Conservation (phyloP, 2,888 invertebrate species). For the Nomada ruficornis region DNA sequence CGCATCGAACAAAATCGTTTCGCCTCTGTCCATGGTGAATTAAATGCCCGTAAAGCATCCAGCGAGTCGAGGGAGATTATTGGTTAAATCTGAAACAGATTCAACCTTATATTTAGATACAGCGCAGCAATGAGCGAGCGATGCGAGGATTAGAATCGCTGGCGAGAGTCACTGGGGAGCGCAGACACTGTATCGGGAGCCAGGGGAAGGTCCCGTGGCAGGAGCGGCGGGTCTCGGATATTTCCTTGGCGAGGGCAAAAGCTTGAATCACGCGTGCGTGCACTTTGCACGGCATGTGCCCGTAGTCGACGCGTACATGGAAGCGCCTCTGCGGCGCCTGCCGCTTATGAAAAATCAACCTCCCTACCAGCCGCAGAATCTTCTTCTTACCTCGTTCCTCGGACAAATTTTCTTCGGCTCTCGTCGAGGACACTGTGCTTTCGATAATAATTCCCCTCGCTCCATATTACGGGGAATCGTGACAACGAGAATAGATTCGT, state of each 20-base stretch:
- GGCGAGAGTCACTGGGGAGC: slow-evolving; percentile 16
- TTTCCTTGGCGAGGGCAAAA: slow-evolving; percentile 60
- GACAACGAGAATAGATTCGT: background rate
- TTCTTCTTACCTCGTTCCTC: slow-evolving; percentile 30
- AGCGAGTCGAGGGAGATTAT: background rate
- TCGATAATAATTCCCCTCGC: background rate
- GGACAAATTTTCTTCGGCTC: background rate
- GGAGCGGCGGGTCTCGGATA: slow-evolving; percentile 55
- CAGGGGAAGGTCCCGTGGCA: slow-evolving; percentile 49
- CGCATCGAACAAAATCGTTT: slow-evolving; percentile 3
- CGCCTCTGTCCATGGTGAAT: background rate
- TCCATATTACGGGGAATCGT: background rate
- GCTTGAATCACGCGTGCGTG: slow-evolving; percentile 41
- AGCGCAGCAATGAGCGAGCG: background rate
- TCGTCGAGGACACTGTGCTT: too few relatives aligned
- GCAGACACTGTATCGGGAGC: slow-evolving; percentile 47
- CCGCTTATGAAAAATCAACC: slow-evolving; percentile 79
- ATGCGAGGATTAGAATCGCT: background rate
- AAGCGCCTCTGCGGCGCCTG: slow-evolving; percentile 78
- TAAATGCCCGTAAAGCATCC: background rate
- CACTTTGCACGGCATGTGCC: slow-evolving; percentile 17
- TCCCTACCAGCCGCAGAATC: slow-evolving; percentile 69
- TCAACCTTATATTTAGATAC: background rate
- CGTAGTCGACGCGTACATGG: slow-evolving; percentile 42
- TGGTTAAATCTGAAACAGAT: background rate